These are phyloP conservation scores for Neolamprologus kungweensis DNA, from an alignment of 2,113 vertebrate genomes.

Conservation along the genomic window DNA sequence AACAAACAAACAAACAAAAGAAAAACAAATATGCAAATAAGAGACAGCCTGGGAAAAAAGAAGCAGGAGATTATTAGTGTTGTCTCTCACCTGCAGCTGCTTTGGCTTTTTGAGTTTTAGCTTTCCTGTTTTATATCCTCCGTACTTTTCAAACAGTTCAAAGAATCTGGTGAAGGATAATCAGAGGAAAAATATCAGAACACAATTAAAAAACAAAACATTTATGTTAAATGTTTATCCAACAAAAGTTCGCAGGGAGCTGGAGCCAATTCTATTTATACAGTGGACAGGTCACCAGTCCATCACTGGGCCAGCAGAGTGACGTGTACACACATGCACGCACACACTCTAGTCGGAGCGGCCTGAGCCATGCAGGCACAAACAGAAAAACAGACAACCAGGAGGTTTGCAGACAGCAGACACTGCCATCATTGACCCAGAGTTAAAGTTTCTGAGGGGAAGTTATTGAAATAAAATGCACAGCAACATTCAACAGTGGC, in stretches of 20 bases:
- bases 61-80: background rate
- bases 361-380: background rate
- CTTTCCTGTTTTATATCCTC: conserved; percentile 92
- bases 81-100: conserved; percentile 83
- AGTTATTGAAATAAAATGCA: background rate
- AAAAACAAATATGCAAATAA: background rate
- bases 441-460: background rate
- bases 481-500: background rate
- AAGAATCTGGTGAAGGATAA: conserved; percentile 79
- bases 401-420: background rate
- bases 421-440: background rate
- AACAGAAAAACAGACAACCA: background rate
- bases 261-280: background rate
- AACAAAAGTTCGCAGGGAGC: background rate
- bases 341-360: background rate
- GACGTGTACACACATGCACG: background rate
- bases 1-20: background rate
- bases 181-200: background rate
- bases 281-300: background rate
- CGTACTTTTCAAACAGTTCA: conserved; percentile 88
- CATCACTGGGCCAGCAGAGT: background rate
- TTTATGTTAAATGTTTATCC: background rate
- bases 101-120: conserved; percentile 94
- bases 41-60: background rate
- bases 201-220: background rate